A percentile compares a stretch with the other conserved stretches of the same genome.
phyloP scores from a whole-genome alignment of 2,797 vertebrate genomes.

The Epinephelus malabaricus region DNA sequence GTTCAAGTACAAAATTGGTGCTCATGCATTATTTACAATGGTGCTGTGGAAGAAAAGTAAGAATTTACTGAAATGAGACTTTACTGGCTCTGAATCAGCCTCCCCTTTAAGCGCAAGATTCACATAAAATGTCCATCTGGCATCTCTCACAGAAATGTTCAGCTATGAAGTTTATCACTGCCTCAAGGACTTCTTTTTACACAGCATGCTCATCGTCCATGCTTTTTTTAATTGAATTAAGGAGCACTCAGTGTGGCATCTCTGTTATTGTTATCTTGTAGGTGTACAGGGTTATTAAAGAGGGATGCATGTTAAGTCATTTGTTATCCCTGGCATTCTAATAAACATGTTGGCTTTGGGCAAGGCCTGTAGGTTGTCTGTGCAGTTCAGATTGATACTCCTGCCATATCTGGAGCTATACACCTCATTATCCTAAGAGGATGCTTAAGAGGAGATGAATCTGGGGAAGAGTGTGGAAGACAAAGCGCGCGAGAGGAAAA shows the following conservation, averaged over 20 bases:
- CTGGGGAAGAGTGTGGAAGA: constrained; percentile 28
- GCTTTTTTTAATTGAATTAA: constrained; percentile 80
- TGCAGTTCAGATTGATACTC: constrained; percentile 75
- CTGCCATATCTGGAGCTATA: constrained; percentile 72
- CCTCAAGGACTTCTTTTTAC: constrained; percentile 71
- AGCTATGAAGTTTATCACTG: constrained; percentile 65
- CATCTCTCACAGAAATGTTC: constrained; percentile 47
- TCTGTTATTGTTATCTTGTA: constrained; percentile 79
- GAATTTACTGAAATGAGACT: constrained; percentile 17
- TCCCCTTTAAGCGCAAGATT: constrained; percentile 27
- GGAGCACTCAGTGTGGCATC: constrained; percentile 70
- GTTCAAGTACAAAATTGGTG: constrained; percentile 7
- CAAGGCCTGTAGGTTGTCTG: constrained; percentile 71
- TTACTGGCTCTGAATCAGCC: constrained; percentile 19
- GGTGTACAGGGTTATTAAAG: constrained; percentile 80
- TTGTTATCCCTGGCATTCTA: constrained; percentile 79
- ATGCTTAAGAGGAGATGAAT: constrained; percentile 71
- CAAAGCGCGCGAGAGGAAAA: constrained; percentile 19
- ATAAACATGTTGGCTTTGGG: constrained; percentile 78
- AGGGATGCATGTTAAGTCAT: constrained; percentile 75
- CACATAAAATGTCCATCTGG: constrained; percentile 62
- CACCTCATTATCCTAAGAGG: constrained; percentile 83
- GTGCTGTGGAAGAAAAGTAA: constrained; percentile 8
- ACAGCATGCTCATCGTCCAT: constrained; percentile 62
- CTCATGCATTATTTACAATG: constrained; percentile 17